Base-by-base conservation (phyloP, 1,140 invertebrate species). In the Caenorhabditis brenneri region DNA sequence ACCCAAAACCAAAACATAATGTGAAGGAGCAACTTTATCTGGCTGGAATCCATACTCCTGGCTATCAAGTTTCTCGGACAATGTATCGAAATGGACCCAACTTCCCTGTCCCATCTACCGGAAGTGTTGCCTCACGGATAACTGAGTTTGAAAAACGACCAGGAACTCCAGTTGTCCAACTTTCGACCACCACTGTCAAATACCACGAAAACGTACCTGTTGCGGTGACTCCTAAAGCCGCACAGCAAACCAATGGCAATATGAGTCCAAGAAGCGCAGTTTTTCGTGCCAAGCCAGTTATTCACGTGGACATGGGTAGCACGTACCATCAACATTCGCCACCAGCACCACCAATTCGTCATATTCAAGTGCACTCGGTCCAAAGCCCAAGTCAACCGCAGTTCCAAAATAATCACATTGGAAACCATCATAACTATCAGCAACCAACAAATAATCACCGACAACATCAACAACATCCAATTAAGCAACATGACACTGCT, bases 1-100 rank as follows among this genome's bases (percentile, higher is more conserved):
- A 88, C 81, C 87, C 87, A 16, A 85, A 86, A 69, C 87, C 87
- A 33, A 88, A 87, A 33, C 87, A 88, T 80, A 88, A 88, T 81
- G 65, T 88, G 12, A 84, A 87, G 36, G 87, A 88, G 74, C 87
- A 88, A 80, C 53, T 88, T 29, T 74, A 88, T 69, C 87, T 87
- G 24, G 87, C 86, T 48, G 84, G 86, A 46, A 58, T 87, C 31
- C 78, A 84, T 19, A 82, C 36, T n/a, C 55, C 55, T 46, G 55
- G 36, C 58, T 69, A 74, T 74, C 65, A 74, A 46, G n/a, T 82
- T 42, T 46, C 51, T n/a, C n/a, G 65, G 42, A 65, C 48, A 10
- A 65, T 46, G 33, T 79, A 55, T 74, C 78, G 55, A 78, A 82
- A 51, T 15, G 42, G 24, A 31, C 36, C 84, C 5, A 82, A 81